Base-by-base conservation (phyloP, 2,888 invertebrate species). In the Tenthredo scrophulariae region DNA sequence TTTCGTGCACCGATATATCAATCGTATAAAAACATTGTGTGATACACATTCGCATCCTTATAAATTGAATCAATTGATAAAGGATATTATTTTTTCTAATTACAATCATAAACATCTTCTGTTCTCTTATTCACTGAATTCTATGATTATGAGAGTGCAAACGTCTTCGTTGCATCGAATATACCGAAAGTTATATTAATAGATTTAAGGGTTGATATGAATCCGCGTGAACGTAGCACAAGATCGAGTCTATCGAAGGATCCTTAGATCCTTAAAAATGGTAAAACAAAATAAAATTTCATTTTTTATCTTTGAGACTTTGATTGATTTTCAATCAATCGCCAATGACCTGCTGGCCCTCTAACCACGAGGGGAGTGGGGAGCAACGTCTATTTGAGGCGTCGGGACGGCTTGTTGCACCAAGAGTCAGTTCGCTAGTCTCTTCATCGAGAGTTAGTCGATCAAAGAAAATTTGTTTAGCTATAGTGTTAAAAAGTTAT, bases 321-420 rank as follows among this genome's bases (percentile, higher is more conserved):
- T 37, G 86, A 90, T 90, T 89, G 90, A 90, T 89, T 87, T 89
- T 88, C 90, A 89, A 92, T 91, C 89, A 88, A 90, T 92, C 89
- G 88, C 86, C 89, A 89, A 91, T 92, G 89, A 89, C 88, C 89
- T 86, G 89, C 88, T 89, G 88, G 87, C 90, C 89, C 89, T 89
- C 88, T 90, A 88, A 88, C 89, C 88, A 82, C 54, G 22, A 58
- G 87, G 89, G 43, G 89, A 89, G 93, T 92, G 92, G 92, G 92
- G 87, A 90, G 33, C 13, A 22, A 67, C 67, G 89, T 92, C 93
- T 93, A 93, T 93, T 93, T 93, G 92, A 90, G 89, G 91, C 90
- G 88, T 87, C 87, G 85, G 87, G 89, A 89, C 88, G 89, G 88
- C 89, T 89, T 89, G 87, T 88, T 88, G 90, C 88, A 88, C 86